Percentiles rank a stretch among this genome's conserved stretches.
Conservation (phyloP, 2,797 vertebrate genomes). For the Heliangelus exortis region DNA sequence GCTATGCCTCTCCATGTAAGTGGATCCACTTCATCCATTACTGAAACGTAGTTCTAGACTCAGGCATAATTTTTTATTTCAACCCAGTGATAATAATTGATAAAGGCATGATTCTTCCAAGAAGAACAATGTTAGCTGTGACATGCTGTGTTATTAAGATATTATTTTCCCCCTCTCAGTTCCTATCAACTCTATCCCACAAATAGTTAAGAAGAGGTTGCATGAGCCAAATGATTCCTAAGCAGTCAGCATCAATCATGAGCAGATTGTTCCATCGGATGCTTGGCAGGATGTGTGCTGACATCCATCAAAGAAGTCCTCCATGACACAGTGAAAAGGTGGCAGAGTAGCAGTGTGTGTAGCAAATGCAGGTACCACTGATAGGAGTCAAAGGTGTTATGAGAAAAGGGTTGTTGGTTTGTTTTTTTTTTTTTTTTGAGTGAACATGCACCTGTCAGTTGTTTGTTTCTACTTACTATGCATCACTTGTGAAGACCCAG, state of each 20-base stretch:
- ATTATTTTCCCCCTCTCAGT: background rate
- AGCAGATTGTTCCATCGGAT: background rate
- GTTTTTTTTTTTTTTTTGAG: background rate
- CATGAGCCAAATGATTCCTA: conserved; percentile 4
- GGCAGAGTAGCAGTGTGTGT: background rate
- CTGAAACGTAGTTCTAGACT: background rate
- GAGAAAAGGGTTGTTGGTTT: background rate
- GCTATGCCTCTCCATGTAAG: background rate
- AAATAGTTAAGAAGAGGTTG: conserved; percentile 15
- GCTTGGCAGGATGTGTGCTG: background rate
- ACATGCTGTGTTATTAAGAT: background rate
- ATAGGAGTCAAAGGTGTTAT: background rate
- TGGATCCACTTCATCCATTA: background rate
- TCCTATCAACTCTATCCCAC: conserved; percentile 18
- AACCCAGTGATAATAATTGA: accelerated
- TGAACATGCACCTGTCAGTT: background rate
- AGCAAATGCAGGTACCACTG: background rate
- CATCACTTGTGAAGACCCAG: background rate
- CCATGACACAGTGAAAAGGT: background rate
- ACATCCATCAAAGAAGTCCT: background rate
- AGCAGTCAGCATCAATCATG: background rate
- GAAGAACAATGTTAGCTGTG: background rate
- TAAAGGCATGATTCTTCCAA: background rate
- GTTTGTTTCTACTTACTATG: background rate
- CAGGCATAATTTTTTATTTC: background rate